These are phyloP conservation scores for Syngnathus floridae DNA, from an alignment of 2,113 vertebrate species.

Conservation along the genomic window DNA sequence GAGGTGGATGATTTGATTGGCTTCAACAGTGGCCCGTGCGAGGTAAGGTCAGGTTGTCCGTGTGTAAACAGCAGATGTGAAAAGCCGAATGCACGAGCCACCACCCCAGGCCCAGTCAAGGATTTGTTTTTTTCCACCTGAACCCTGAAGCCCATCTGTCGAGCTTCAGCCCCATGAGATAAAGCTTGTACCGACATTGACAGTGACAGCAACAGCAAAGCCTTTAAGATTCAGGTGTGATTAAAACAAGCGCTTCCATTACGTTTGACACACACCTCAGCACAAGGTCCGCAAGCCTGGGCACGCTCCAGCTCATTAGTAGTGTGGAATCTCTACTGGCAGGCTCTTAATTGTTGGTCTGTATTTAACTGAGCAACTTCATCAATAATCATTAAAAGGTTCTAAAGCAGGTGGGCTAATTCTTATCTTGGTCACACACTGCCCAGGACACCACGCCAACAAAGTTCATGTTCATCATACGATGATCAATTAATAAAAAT, in stretches of 20 bases:
- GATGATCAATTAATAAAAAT: not conserved
- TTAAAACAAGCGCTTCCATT: conserved; percentile 60
- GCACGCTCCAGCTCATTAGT: conserved; percentile 59
- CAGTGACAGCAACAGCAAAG: conserved; percentile 47
- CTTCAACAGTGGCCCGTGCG: conserved; percentile 22
- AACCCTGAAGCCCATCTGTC: conserved; percentile 51
- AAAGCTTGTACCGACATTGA: conserved; percentile 48
- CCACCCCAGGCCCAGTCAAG: conserved; percentile 41
- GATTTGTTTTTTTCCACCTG: conserved; percentile 28
- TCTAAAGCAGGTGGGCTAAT: conserved; percentile 48
- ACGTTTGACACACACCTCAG: conserved; percentile 56
- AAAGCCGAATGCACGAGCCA: conserved; percentile 36
- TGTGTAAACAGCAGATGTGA: conserved; percentile 66
- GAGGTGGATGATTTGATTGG: conserved; percentile 36
- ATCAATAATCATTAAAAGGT: conserved; percentile 69
- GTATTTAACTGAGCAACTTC: conserved; percentile 62
- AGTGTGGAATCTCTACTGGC: conserved; percentile 53
- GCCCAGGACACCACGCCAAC: not conserved
- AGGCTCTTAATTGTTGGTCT: conserved; percentile 66
- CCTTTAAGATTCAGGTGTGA: conserved; percentile 52
- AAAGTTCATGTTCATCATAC: not conserved
- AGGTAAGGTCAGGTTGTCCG: conserved; percentile 44
- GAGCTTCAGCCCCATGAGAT: conserved; percentile 40
- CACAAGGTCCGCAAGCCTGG: conserved; percentile 43
- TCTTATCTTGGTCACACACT: conserved; percentile 31